phyloP scores from a whole-genome alignment of 2,113 vertebrate species.

The Vicugna pacos region DNA sequence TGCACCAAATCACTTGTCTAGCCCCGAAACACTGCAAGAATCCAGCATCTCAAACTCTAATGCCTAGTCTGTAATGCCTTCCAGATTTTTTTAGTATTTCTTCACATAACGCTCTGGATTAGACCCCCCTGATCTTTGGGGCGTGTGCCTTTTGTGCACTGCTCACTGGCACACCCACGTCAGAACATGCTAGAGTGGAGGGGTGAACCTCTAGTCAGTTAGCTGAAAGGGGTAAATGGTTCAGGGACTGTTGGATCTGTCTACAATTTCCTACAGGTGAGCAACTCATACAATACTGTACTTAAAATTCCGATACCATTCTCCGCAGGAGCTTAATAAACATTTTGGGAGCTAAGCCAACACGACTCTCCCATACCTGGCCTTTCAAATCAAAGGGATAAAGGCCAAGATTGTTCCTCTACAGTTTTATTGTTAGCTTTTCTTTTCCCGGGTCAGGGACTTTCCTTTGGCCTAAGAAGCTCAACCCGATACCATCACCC shows the following conservation, averaged over 20 bases:
- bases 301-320: slow-evolving; percentile 64
- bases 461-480: slow-evolving; percentile 47
- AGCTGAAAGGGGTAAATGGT: not conserved
- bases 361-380: not conserved
- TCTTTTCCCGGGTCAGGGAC: slow-evolving; percentile 29
- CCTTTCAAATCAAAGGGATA: slow-evolving; percentile 3
- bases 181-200: not conserved
- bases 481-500: not conserved
- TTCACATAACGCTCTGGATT: not conserved
- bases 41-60: not conserved
- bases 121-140: not conserved
- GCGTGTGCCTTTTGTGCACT: not conserved
- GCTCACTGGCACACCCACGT: not conserved
- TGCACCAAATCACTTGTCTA: not conserved
- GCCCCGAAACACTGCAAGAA: not conserved
- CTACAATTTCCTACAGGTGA: slow-evolving; percentile 64
- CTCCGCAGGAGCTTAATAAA: not conserved
- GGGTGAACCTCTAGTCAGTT: not conserved
- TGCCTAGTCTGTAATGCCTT: not conserved
- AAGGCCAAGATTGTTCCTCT: not conserved
- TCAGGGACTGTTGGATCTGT: not conserved
- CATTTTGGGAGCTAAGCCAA: slow-evolving; percentile 3
- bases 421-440: not conserved
- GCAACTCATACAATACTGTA: not conserved
- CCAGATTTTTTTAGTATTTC: not conserved